Evolutionary conservation across 2,888 invertebrate species (phyloP).

Genomic region (Cephalotes varians): DNA sequence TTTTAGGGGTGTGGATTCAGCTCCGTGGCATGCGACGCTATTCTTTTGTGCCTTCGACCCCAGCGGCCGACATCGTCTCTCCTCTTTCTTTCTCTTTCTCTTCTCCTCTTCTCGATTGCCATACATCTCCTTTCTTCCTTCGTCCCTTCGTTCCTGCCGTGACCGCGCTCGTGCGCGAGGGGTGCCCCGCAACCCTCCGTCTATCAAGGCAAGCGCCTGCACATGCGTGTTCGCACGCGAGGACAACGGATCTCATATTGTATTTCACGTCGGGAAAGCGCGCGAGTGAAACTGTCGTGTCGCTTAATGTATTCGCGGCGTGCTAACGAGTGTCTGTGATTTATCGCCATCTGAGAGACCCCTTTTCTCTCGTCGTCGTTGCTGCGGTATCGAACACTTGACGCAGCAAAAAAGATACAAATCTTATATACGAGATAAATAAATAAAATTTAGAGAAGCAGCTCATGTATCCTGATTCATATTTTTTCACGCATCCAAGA

Average conservation of each 20-base stretch:
- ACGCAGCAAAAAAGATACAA: background rate
- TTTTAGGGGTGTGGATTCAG: constrained; percentile 83
- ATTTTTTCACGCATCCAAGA: background rate
- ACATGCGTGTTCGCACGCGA: constrained; percentile 75
- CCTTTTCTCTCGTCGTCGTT: background rate
- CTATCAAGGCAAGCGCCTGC: constrained; percentile 77
- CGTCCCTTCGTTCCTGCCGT: constrained; percentile 59
- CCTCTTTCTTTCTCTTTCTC: constrained; percentile 33
- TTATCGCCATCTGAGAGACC: constrained; percentile 24
- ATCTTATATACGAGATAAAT: background rate
- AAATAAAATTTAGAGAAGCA: constrained; percentile 7
- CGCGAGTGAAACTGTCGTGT: constrained; percentile 44
- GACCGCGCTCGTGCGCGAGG: constrained; percentile 81
- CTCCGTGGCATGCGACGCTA: constrained; percentile 83
- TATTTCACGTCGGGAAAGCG: constrained; percentile 53
- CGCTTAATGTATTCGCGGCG: constrained; percentile 49
- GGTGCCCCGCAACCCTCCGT: constrained; percentile 80
- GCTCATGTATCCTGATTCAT: background rate
- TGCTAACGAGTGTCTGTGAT: constrained; percentile 55
- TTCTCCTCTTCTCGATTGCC: constrained; percentile 46
- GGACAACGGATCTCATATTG: constrained; percentile 74
- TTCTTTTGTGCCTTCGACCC: constrained; percentile 83
- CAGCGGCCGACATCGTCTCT: constrained; percentile 73
- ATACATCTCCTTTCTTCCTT: constrained; percentile 58
- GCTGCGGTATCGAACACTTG: background rate